Base-by-base conservation (phyloP, 2,888 invertebrate species). In the Euphydryas editha region DNA sequence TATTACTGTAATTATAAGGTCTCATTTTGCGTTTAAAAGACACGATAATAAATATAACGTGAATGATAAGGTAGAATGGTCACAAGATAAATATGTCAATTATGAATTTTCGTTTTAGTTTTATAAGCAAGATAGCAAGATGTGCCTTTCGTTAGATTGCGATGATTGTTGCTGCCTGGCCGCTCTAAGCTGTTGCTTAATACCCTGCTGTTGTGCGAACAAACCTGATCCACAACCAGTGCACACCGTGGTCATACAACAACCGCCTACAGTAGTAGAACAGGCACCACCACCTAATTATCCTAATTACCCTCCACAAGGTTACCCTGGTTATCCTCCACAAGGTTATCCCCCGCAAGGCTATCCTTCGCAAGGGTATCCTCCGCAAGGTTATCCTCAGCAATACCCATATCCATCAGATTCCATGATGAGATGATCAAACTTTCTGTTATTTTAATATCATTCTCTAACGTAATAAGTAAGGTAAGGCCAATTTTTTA, bases 131-230 rank as follows among this genome's bases (percentile, higher is more conserved):
- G 76, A 73, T 74, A 74, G 74, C 65, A 72, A 68, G 74, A 84
- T 92, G 75, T 92, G 92, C 73, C 73, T 92, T 30, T 92, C 92
- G 36, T 75, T 91, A 51, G 92, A 92, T 70, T 87, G 86, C 72
- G 92, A 88, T 20, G 92, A 92, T 47, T 88, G 88, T 75, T 92
- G 92, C 77, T 92, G 90, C 67, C 63, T 92, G 81, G 87, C 89
- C 36, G 72, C 92, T 75, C 81, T 90, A 49, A 91, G 92, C 0
- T 91, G 91, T 75, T 92, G 92, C 72, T 78, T 91, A 71, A 78
- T 91, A 17, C 91, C 92, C 18, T 91, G 92, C 72, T 77, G 88
- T 63, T 92, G 92, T 64, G 90, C 91, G 1, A 91, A 92, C 78
- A 91, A 86, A 67, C 89, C 90, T 46, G 83, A 86, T 15, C 81